These are phyloP conservation scores for Lithophane leautieri DNA, from an alignment of 2,888 invertebrate species.

Conservation along the genomic window DNA sequence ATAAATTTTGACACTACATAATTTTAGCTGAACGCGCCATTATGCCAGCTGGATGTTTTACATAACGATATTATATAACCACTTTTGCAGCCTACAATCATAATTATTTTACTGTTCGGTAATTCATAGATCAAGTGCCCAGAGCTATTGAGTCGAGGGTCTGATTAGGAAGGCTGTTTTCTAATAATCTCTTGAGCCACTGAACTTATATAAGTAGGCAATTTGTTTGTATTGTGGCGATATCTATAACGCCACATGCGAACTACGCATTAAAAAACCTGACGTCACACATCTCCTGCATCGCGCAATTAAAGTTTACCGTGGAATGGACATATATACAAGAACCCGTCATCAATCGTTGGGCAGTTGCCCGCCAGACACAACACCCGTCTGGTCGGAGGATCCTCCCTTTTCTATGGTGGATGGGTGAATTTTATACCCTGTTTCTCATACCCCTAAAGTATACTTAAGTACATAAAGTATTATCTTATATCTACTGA, in stretches of 20 bases:
- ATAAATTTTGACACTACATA: constrained; percentile 7
- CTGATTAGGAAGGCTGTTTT: constrained; percentile 31
- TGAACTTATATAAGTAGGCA: constrained; percentile 38
- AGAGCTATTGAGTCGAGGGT: constrained; percentile 38
- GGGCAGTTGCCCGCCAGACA: no score
- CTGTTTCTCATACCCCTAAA: no score
- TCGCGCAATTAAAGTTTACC: no score
- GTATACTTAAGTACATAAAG: neutral
- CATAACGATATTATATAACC: constrained; percentile 51
- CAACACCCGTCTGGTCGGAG: no score
- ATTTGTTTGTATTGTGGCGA: constrained; percentile 30
- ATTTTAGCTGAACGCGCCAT: constrained; percentile 25
- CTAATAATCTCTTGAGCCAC: constrained; percentile 31
- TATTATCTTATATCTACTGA: neutral
- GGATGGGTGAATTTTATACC: no score
- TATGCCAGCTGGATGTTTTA: constrained; percentile 48
- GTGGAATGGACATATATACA: no score
- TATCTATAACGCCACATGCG: no score
- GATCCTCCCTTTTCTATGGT: no score
- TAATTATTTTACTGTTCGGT: constrained; percentile 35
- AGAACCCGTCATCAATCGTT: no score
- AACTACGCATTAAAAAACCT: no score
- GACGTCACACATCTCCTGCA: no score
- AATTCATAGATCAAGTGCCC: constrained; percentile 41
- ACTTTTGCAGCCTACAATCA: constrained; percentile 25